These are phyloP conservation scores for Hydrotaea cyrtoneurina DNA, from an alignment of 2,888 invertebrate genomes.

Conservation along the genomic window DNA sequence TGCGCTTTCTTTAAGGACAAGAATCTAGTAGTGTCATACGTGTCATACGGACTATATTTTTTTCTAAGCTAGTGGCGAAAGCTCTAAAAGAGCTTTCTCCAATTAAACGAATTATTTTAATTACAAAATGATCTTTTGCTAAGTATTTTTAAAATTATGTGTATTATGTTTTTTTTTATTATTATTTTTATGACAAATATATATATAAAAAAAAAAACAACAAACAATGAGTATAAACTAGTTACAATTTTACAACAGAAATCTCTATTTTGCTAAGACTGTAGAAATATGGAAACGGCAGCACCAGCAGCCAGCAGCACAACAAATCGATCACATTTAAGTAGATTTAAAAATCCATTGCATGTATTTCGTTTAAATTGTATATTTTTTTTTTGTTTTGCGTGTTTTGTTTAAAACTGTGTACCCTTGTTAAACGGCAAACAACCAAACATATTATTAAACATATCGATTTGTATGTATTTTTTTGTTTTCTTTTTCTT, in stretches of 20 bases:
- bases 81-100: slow-evolving; percentile 49
- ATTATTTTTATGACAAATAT: slow-evolving; percentile 22
- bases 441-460: slow-evolving; percentile 65
- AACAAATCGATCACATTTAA: slow-evolving; percentile 4
- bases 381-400: too few species aligned
- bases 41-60: neutral
- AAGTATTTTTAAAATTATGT: slow-evolving; percentile 48
- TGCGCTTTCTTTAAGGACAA: neutral
- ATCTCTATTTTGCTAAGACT: neutral
- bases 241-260: slow-evolving; percentile 65
- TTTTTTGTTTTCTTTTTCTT: slow-evolving; percentile 12
- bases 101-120: slow-evolving; percentile 23
- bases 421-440: slow-evolving; percentile 38
- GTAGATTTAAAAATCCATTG: neutral
- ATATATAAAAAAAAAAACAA: slow-evolving; percentile 42
- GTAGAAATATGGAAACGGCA: slow-evolving; percentile 23
- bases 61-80: neutral
- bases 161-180: slow-evolving; percentile 45
- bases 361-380: slow-evolving; percentile 19
- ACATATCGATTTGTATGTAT: slow-evolving; percentile 58
- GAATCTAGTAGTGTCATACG: neutral
- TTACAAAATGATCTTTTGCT: slow-evolving; percentile 49
- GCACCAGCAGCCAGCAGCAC: neutral
- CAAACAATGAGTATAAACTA: slow-evolving; percentile 77
- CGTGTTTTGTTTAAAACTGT: slow-evolving; percentile 18